These are phyloP conservation scores for Linurgus olivaceus DNA, from an alignment of 2,797 vertebrate genomes.

Conservation along the genomic window DNA sequence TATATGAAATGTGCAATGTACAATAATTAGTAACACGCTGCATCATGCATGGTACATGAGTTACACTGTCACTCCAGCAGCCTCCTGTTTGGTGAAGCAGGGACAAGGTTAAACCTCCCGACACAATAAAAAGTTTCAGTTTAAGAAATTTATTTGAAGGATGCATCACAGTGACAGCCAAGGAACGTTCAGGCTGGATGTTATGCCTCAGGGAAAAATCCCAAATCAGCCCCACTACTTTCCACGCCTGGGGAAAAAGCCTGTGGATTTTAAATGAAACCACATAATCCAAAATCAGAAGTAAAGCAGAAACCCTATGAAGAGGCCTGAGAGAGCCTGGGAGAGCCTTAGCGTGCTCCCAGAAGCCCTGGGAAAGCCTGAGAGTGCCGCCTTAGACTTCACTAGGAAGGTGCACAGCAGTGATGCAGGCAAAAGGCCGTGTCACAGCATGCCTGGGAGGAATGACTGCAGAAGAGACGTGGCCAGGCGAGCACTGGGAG, in stretches of 20 bases:
- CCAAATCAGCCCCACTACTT: not conserved
- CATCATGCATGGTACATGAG: fast-evolving
- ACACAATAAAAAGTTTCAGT: not conserved
- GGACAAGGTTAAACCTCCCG: not conserved
- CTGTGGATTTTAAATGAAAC: not conserved
- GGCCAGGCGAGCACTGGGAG: fast-evolving
- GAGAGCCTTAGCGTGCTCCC: not conserved
- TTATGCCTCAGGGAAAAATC: not conserved
- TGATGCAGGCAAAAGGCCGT: not conserved
- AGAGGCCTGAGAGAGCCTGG: not conserved
- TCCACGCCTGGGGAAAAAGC: not conserved
- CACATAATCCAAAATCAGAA: not conserved
- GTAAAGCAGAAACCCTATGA: not conserved
- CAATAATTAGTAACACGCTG: not conserved
- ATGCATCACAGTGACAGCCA: fast-evolving
- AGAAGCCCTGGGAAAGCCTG: not conserved
- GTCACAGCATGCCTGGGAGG: fast-evolving
- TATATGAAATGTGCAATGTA: not conserved
- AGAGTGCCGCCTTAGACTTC: not conserved
- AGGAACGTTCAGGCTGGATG: not conserved
- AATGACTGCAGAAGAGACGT: not conserved
- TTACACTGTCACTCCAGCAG: not conserved
- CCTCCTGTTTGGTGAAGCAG: not conserved
- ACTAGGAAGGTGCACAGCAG: not conserved
- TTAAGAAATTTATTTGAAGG: not conserved